Percentiles rank a stretch among this genome's conserved stretches.
Evolutionary conservation across 2,113 vertebrate genomes (phyloP).

Genomic region (Blennius ocellaris): DNA sequence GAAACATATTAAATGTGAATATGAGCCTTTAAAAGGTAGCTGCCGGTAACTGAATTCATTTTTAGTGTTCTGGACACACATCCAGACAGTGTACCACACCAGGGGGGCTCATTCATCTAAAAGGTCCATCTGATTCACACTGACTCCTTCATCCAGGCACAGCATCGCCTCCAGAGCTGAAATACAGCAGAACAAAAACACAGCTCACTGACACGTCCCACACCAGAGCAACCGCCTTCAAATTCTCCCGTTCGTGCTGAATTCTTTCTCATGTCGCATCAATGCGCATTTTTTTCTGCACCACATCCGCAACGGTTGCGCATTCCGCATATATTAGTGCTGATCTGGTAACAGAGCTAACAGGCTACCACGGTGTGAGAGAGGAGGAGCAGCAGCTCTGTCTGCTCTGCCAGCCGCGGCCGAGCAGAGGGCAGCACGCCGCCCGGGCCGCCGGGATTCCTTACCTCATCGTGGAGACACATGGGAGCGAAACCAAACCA

Average conservation of each 20-base stretch:
- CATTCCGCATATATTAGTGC: constrained; percentile 83
- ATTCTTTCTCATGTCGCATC: constrained; percentile 72
- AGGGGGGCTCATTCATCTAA: constrained; percentile 27
- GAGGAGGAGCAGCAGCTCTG: constrained; percentile 7
- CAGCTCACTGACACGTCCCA: constrained; percentile 10
- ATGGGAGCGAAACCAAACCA: constrained; percentile 56
- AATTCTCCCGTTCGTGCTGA: neutral
- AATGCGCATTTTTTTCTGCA: constrained; percentile 82
- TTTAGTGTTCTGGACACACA: neutral
- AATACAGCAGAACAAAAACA: constrained; percentile 62
- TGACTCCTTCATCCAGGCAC: constrained; percentile 44
- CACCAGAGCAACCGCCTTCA: neutral
- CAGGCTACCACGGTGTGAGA: constrained; percentile 7
- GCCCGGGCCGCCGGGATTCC: constrained; percentile 15
- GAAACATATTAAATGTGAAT: neutral
- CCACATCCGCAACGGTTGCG: constrained; percentile 84
- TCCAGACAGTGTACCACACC: constrained; percentile 7
- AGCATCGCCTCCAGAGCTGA: constrained; percentile 49
- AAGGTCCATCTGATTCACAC: constrained; percentile 39
- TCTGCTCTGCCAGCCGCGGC: neutral
- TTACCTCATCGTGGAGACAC: constrained; percentile 67
- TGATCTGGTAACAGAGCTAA: constrained; percentile 61
- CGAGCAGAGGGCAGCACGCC: neutral
- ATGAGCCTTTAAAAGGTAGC: constrained; percentile 8
- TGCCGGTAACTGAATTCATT: constrained; percentile 12